Evolutionary conservation across 92 coral and sea anemone species (phyloP).

Genomic region (Phenganax marumi): DNA sequence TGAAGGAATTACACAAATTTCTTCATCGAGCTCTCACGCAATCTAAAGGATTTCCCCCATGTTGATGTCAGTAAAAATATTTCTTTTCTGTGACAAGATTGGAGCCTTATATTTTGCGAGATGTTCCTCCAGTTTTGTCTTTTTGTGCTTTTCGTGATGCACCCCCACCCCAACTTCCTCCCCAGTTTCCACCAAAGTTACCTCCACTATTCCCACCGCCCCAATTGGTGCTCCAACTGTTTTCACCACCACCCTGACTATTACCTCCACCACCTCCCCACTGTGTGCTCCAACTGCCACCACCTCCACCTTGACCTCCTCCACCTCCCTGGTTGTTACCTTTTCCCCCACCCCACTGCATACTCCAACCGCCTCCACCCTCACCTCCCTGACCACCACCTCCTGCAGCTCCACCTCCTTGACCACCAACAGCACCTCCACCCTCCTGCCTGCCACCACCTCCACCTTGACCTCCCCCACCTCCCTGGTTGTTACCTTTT

Average conservation of each 20-base stretch:
- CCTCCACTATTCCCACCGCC: conserved; percentile 1
- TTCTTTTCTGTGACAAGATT: too few species aligned
- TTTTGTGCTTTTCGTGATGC: neutral
- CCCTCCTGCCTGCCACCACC: neutral
- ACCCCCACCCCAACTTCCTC: conserved; percentile 11
- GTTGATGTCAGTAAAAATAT: too few species aligned
- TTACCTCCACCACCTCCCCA: neutral
- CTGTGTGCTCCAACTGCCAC: neutral
- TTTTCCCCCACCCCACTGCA: neutral
- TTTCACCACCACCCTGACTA: neutral
- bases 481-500: neutral
- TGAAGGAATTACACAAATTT: too few species aligned
- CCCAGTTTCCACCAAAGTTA: neutral
- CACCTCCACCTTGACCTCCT: conserved; percentile 18
- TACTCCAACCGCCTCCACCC: neutral
- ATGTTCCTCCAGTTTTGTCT: neutral
- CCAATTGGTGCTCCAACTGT: conserved; percentile 7
- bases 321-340: conserved; percentile 9
- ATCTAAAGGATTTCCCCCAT: too few species aligned
- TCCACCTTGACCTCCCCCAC: conserved; percentile 10
- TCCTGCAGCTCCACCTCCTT: neutral
- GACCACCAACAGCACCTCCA: neutral
- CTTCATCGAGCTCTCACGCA: too few species aligned
- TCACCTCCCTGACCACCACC: neutral
- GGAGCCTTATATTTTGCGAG: neutral